Evolutionary conservation across 2,113 vertebrate genomes (phyloP), one percentile per base, ranked within the genome.

Genomic region (Chamaetylas fuelleborni): DNA sequence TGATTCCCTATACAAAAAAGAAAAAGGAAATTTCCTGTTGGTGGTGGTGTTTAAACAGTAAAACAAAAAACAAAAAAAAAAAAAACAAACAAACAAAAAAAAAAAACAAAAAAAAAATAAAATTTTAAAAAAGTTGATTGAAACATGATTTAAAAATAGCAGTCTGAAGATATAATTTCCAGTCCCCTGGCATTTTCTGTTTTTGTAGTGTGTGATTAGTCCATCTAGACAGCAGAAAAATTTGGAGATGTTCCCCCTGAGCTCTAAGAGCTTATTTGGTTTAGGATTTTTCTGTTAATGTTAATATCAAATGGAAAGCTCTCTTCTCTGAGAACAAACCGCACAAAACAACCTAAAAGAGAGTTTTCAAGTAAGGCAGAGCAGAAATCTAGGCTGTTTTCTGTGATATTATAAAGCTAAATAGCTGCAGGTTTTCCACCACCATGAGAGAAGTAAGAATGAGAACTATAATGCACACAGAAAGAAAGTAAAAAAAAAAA

Each of bases 171-270:
- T 36, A 57, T 4, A 16, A 45, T 67, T 94, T 77, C 70, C 45
- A 67, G 6, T 73, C 91, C 64, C 71, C 50, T 88, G 79, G 17
- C 72, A 73, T 89, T 81, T 81, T 67, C 69, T 85, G 26, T 38
- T 92, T 97, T 96, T 95, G 81, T 71, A 96, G 77, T 58, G 73
- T 97, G 97, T 97, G 90, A 92, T 96, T 95, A 96, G 90, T 85
- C 95, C 91, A 97, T 92, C 72, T 95, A 97, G 96, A 97, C 86
- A 80, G 88, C 71, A 94, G 90, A 97, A 96, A 97, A 94, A 96
- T 95, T 56, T 96, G 79, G 78, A 86, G 64, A 56, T 66, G 64
- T 56, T 61, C 23, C 64, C 47, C 43, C 54, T 60, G 60, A 82
- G 54, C 43, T 48, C 50, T 33, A n/a, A 64, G 61, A 72, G 43